Evolutionary conservation across 2,113 vertebrate species (phyloP).

Genomic region (Anhinga anhinga): DNA sequence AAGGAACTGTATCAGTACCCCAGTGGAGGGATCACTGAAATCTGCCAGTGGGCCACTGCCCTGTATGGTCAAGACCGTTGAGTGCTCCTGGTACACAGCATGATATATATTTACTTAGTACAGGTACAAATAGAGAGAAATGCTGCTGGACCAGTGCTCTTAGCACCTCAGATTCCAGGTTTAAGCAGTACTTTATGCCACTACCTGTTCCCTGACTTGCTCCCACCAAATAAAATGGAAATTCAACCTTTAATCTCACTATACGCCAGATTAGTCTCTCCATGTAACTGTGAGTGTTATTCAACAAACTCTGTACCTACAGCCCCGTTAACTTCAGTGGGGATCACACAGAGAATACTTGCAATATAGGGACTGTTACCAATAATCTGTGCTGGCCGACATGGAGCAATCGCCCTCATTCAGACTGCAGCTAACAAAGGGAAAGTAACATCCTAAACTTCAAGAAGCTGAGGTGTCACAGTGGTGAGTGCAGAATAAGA

Average conservation of each 20-base stretch:
- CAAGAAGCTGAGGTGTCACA: not conserved
- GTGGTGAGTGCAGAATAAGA: not conserved
- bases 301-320: not conserved
- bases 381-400: not conserved
- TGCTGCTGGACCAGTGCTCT: not conserved
- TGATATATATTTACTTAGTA: not conserved
- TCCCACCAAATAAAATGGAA: not conserved
- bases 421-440: not conserved
- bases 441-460: not conserved
- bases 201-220: not conserved
- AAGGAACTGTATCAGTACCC: not conserved
- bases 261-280: not conserved
- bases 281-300: not conserved
- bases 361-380: not conserved
- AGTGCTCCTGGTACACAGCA: not conserved
- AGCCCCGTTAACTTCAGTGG: not conserved
- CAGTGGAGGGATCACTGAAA: not conserved
- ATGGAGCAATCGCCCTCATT: not conserved
- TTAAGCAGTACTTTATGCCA: not conserved
- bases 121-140: not conserved
- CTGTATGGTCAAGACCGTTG: not conserved
- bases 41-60: not conserved
- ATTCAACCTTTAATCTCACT: not conserved
- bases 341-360: not conserved
- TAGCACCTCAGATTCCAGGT: not conserved